A percentile compares a stretch with the other conserved stretches of the same genome.
Evolutionary conservation across 2,113 vertebrate species (phyloP).

Genomic region (Hemicordylus capensis): DNA sequence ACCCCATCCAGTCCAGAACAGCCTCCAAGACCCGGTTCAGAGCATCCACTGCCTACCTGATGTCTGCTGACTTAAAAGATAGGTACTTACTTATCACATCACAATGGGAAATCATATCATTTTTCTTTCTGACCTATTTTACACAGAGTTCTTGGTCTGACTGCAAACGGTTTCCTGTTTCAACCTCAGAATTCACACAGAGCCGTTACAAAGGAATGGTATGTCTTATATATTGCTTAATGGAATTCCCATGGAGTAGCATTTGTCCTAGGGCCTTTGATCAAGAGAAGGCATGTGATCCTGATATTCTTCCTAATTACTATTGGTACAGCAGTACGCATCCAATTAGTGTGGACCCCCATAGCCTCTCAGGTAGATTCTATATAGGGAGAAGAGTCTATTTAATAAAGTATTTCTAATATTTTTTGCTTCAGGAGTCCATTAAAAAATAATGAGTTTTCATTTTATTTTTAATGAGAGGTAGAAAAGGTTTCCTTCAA

Average conservation of each 20-base stretch:
- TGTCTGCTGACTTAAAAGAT: too few relatives aligned
- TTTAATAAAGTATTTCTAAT: background rate
- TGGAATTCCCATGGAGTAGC: background rate
- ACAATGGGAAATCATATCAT: background rate
- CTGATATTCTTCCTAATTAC: conserved; percentile 39
- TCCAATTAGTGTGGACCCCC: conserved; percentile 14
- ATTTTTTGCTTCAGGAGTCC: background rate
- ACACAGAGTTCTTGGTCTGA: conserved; percentile 5
- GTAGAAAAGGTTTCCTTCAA: conserved; percentile 1
- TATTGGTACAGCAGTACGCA: conserved; percentile 39
- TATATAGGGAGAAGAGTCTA: background rate
- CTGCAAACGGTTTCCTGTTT: background rate
- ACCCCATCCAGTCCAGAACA: too few relatives aligned
- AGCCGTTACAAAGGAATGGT: conserved; percentile 20
- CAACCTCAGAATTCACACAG: conserved; percentile 6
- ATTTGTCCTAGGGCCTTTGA: background rate
- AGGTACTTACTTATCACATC: too few relatives aligned
- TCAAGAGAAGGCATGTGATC: conserved; percentile 20
- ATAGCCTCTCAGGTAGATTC: conserved; percentile 12
- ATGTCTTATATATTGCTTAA: conserved; percentile 18
- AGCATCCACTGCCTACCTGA: too few relatives aligned
- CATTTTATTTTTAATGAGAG: background rate
- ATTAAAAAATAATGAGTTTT: conserved; percentile 26
- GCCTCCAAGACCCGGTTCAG: too few relatives aligned
- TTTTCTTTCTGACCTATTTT: background rate